These are phyloP conservation scores for Drosophila paucipuncta DNA, from an alignment of 2,888 invertebrate genomes.

Conservation along the genomic window DNA sequence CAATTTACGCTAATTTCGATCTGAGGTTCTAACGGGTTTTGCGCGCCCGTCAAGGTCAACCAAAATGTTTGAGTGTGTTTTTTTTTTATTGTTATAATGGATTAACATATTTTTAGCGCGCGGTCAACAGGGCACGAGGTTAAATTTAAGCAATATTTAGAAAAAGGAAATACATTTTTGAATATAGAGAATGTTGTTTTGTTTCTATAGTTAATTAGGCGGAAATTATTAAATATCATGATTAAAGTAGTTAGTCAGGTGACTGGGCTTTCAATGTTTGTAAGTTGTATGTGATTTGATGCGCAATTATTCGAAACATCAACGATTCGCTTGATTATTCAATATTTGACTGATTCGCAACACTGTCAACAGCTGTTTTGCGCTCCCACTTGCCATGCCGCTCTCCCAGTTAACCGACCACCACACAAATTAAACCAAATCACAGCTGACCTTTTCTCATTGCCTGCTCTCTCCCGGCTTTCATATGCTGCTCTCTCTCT, in stretches of 20 bases:
- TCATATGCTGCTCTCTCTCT: neutral
- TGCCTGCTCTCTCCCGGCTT: constrained; percentile 16
- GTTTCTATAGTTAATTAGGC: constrained; percentile 36
- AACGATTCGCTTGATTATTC: neutral
- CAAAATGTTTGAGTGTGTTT: constrained; percentile 6
- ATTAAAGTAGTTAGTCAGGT: constrained; percentile 11
- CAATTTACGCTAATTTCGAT: constrained; percentile 57
- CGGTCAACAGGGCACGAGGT: constrained; percentile 82
- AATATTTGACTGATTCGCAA: constrained; percentile 32
- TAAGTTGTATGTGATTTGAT: constrained; percentile 9
- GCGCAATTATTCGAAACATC: constrained; percentile 16
- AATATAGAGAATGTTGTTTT: constrained; percentile 54
- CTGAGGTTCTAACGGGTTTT: constrained; percentile 66
- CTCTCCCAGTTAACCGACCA: neutral
- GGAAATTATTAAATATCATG: constrained; percentile 47
- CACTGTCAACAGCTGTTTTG: constrained; percentile 55
- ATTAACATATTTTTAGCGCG: constrained; percentile 64
- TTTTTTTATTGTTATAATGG: constrained; percentile 19
- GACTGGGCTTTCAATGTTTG: constrained; percentile 5
- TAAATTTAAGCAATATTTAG: constrained; percentile 46
- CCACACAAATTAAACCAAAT: constrained; percentile 9
- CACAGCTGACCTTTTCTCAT: constrained; percentile 30
- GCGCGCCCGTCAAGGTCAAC: constrained; percentile 50
- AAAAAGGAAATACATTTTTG: constrained; percentile 65
- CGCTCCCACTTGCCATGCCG: constrained; percentile 25